phyloP scores from a whole-genome alignment of 2,113 vertebrate genomes.

The Trogon melanurus region DNA sequence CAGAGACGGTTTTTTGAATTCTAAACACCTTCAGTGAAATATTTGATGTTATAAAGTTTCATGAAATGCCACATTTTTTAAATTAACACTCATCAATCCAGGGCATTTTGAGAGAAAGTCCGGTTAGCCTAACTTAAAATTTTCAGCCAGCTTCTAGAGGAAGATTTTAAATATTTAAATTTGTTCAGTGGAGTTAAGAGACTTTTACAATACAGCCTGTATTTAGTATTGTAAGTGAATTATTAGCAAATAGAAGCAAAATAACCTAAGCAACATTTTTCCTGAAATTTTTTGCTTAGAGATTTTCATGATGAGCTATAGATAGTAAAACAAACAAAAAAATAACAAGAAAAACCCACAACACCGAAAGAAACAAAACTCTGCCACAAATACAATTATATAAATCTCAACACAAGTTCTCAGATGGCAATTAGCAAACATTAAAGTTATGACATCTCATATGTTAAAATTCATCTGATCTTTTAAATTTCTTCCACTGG shows the following conservation, averaged over 20 bases:
- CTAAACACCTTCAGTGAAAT: not conserved
- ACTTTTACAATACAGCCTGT: not conserved
- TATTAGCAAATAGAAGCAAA: not conserved
- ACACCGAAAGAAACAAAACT: too few species aligned
- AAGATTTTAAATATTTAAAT: not conserved
- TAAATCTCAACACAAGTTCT: not conserved
- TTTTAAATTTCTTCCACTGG: not conserved
- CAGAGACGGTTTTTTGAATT: not conserved
- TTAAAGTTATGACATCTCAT: not conserved
- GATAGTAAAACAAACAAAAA: not conserved
- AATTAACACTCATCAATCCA: not conserved
- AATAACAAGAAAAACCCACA: not conserved
- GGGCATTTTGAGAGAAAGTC: not conserved
- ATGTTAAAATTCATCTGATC: not conserved
- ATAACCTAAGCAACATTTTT: fast-evolving
- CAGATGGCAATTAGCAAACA: not conserved
- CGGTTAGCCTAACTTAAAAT: not conserved
- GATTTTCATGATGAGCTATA: not conserved
- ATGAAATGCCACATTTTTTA: not conserved
- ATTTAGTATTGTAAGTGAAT: not conserved
- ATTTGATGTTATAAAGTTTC: not conserved
- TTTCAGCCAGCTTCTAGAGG: not conserved
- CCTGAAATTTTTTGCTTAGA: not conserved
- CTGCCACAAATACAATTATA: not conserved
- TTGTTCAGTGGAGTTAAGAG: not conserved